Base-by-base conservation (phyloP, 2,888 invertebrate genomes). In the Phortica magna region DNA sequence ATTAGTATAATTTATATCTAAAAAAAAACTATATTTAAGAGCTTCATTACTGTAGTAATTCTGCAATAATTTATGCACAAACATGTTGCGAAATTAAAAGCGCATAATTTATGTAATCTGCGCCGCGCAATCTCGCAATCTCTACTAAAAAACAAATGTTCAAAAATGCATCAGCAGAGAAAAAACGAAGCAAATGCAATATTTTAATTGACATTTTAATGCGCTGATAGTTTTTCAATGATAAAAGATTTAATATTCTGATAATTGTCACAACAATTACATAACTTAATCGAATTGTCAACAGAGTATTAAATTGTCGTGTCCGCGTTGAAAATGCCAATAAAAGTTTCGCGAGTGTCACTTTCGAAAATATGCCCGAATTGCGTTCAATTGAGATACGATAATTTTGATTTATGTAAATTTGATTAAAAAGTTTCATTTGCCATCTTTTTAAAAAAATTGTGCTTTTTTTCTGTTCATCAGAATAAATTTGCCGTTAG, bases 231-330 rank as follows among this genome's bases (percentile, higher is more conserved):
- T 87, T 80, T 83, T 76, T 70, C 67, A 78, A 78, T 80, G 88
- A 85, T 85, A 88, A 83, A 81, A 82, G 88, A 85, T 85, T 88
- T 87, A 85, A 85, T 88, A 87, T 85, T 85, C 87, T 87, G 85
- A 85, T 85, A 88, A 88, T 85, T 85, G 88, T 78, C 79, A 75
- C 84, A 85, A 79, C 82, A 87, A 87, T 85, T 87, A 84, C 80
- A 82, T 80, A 81, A 87, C 87, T 88, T 85, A 85, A 88, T 85
- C 88, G 85, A 88, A 85, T 85, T 85, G 85, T 83, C 85, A 86
- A 78, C 81, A 71, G 70, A 48, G 53, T 68, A 68, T 61, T 61
- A 61, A 61, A 61, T 17, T 61, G 61, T 61, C 31, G 22, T 22
- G 61, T 19, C 19, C 10, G 7, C 61, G 22, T 61, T 61, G 61